phyloP scores from a whole-genome alignment of 2,797 vertebrate species.

The Emydoidea blandingii region DNA sequence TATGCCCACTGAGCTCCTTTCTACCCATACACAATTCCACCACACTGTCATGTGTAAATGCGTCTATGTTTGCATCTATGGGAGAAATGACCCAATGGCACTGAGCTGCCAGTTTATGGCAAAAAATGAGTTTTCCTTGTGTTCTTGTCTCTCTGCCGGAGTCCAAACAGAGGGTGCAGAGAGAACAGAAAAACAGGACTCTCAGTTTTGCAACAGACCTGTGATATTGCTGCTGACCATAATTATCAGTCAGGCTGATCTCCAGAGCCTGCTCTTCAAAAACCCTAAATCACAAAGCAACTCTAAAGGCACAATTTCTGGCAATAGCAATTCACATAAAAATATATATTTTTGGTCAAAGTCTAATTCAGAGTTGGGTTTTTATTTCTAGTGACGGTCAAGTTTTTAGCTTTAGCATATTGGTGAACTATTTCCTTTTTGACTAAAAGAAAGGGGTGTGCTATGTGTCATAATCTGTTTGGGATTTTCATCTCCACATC shows the following conservation, averaged over 20 bases:
- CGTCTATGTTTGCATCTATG: background rate
- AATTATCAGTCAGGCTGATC: slow-evolving; percentile 16
- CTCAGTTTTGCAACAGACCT: background rate
- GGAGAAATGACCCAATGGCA: background rate
- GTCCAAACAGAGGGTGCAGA: background rate
- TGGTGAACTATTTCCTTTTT: background rate
- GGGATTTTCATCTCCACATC: background rate
- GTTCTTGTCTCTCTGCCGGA: background rate
- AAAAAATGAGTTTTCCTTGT: background rate
- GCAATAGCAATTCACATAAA: background rate
- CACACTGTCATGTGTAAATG: slow-evolving; percentile 16
- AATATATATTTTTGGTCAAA: background rate
- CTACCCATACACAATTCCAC: background rate
- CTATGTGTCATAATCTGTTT: background rate
- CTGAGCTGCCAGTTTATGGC: background rate
- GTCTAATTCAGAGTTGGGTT: background rate
- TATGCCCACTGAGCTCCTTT: slow-evolving; percentile 15
- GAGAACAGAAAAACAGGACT: slow-evolving; percentile 7
- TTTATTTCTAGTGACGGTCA: background rate
- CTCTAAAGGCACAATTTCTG: background rate
- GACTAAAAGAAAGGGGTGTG: background rate
- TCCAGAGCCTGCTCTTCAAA: background rate
- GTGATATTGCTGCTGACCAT: slow-evolving; percentile 45
- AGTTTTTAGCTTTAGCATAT: background rate
- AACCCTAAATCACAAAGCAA: slow-evolving; percentile 46